Evolutionary conservation across 92 coral and sea anemone species (phyloP), one percentile per base, ranked within the genome.

Genomic region (Zoanthus sansibaricus): DNA sequence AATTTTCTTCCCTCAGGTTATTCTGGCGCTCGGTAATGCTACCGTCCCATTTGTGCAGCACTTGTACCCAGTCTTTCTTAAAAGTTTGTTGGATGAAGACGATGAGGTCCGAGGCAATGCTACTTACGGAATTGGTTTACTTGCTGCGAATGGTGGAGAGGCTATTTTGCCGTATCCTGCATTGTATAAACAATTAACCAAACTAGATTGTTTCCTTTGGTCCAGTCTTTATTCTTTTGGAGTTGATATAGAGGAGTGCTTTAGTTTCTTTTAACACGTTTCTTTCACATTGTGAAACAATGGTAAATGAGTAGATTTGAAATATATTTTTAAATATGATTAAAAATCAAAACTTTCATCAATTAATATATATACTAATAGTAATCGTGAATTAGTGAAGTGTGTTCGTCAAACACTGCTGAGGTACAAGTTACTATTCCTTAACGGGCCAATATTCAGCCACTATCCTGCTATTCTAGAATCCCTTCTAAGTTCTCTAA

Each of bases 71-170:
- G 95, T 95, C 58, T 91, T 95, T 10, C 76, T 95, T 84, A 96
- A 93, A 83, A 89, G 95, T 21, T 92, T 97, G 48, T 90, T 93
- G 32, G 99, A 97, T 82, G 90, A 94, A 86, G 99, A 97, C 62
- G 94, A 93, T 30, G 99, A 97, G 73, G 99, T 97, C 71, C 94
- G 97, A 71, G 94, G 99, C 66, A 97, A 97, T 79, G 86, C 97
- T 4, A 92, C 94, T 8, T 97, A 97, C 88, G 99, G 98, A 45
- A 93, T 97, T 71, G 99, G 98, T 32, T 89, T 97, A 15, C 89
- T 97, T 49, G 94, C 97, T 32, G 89, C 93, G 76, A 90, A 88
- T 79, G 99, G 99, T 12, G 97, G 98, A 83, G 99, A 97, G 21
- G 83, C 92, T 15, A 89, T 97, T 31, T 76, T 89, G 2, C 94